Evolutionary conservation across 2,113 vertebrate species (phyloP).

Genomic region (Spheniscus mendiculus): DNA sequence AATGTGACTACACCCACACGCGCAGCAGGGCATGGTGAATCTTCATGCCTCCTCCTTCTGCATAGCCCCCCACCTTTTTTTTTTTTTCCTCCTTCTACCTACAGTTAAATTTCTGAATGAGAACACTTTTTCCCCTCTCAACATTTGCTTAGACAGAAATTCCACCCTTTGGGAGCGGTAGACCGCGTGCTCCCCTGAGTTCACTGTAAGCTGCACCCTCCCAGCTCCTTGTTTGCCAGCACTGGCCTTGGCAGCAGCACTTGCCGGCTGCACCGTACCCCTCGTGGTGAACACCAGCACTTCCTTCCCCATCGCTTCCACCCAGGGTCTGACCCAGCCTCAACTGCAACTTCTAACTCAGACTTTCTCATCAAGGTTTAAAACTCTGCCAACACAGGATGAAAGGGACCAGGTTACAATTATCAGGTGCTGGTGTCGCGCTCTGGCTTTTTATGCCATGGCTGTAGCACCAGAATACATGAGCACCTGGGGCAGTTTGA

Average conservation of each 20-base stretch:
- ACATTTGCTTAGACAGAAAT: not conserved
- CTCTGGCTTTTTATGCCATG: not conserved
- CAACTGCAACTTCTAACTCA: not conserved
- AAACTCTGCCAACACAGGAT: not conserved
- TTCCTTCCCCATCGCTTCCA: not conserved
- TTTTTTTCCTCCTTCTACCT: not conserved
- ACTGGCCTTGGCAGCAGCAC: not conserved
- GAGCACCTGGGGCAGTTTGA: not conserved
- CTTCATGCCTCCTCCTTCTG: not conserved
- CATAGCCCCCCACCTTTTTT: too few relatives aligned
- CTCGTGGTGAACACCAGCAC: rapidly evolving
- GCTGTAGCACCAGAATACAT: not conserved
- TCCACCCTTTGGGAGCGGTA: not conserved
- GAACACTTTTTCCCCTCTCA: not conserved
- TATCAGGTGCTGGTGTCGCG: not conserved
- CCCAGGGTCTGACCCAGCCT: not conserved
- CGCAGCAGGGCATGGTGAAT: rapidly evolving
- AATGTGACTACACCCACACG: rapidly evolving
- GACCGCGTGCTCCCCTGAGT: rapidly evolving
- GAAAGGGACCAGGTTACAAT: rapidly evolving
- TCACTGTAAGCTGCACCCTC: not conserved
- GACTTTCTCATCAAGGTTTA: not conserved
- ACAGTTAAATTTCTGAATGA: not conserved
- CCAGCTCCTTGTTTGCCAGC: not conserved
- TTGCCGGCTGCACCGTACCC: not conserved